phyloP scores from a whole-genome alignment of 2,797 vertebrate species.

The Halcyon smyrnensis region DNA sequence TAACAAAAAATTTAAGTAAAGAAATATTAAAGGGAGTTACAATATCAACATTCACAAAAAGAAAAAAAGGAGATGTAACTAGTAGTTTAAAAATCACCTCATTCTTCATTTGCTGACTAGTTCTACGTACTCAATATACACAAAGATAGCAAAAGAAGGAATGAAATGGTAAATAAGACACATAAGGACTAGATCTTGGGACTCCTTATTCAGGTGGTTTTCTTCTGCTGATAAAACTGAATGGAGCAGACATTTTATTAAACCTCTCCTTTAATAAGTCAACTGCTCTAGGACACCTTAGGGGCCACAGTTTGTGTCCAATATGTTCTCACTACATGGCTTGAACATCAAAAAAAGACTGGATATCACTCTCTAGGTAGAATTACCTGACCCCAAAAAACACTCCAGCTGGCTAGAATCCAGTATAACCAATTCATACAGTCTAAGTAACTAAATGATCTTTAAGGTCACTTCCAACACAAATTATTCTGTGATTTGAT shows the following conservation, averaged over 20 bases:
- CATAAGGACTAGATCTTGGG: background rate
- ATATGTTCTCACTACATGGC: background rate
- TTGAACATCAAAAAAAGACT: background rate
- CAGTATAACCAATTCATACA: background rate
- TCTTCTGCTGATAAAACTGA: background rate
- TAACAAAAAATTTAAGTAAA: background rate
- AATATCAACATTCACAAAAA: background rate
- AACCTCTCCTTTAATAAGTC: background rate
- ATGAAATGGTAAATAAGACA: background rate
- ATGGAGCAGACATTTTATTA: background rate
- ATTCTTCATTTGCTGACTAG: background rate
- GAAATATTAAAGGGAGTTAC: background rate
- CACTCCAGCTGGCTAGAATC: background rate
- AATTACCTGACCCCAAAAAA: background rate
- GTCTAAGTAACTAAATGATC: background rate
- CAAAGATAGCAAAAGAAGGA: background rate
- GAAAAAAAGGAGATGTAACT: background rate
- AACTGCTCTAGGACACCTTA: background rate
- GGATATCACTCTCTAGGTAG: background rate
- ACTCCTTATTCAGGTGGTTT: background rate
- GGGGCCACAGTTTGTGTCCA: background rate
- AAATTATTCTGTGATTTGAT: background rate
- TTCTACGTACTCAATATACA: background rate
- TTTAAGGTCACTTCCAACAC: background rate
- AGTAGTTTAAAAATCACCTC: background rate